phyloP scores from a whole-genome alignment of 1,140 invertebrate species.

The Drosophila yakuba region DNA sequence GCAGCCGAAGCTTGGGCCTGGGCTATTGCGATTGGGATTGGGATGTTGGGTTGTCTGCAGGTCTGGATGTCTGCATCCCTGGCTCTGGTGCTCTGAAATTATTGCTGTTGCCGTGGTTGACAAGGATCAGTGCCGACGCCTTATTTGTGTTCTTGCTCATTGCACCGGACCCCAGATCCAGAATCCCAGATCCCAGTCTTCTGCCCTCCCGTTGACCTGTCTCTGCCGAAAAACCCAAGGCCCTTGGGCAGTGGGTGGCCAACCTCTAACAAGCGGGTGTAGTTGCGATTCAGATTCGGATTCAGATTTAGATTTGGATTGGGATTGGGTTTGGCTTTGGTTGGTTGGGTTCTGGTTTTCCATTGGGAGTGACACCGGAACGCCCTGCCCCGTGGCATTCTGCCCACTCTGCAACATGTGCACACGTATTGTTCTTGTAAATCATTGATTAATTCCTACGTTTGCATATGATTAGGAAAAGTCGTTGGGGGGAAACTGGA shows the following conservation, averaged over 20 bases:
- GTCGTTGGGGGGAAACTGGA: slow-evolving; percentile 34
- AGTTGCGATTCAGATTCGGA: slow-evolving; percentile 14
- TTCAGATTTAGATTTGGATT: slow-evolving; percentile 2
- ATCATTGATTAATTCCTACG: slow-evolving; percentile 80
- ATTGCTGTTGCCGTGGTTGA: slow-evolving; percentile 77
- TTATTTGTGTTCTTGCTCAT: slow-evolving; percentile 80
- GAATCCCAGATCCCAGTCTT: not conserved
- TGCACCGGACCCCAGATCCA: slow-evolving; percentile 48
- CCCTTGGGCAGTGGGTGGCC: slow-evolving; percentile 66
- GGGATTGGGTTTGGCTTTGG: not conserved
- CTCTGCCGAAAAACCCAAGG: slow-evolving; percentile 30
- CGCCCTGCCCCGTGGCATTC: slow-evolving; percentile 39
- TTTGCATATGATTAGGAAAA: slow-evolving; percentile 80
- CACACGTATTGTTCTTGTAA: slow-evolving; percentile 81
- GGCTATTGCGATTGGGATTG: slow-evolving; percentile 8
- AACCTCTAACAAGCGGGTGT: slow-evolving; percentile 69
- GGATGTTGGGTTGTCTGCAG: slow-evolving; percentile 17
- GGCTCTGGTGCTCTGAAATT: slow-evolving; percentile 54
- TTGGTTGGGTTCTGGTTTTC: slow-evolving; percentile 21
- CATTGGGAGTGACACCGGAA: slow-evolving; percentile 14
- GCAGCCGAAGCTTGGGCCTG: slow-evolving; percentile 32
- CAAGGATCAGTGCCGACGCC: slow-evolving; percentile 81
- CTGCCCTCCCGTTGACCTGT: slow-evolving; percentile 31
- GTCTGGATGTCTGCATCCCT: slow-evolving; percentile 17
- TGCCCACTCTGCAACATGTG: slow-evolving; percentile 65